Percentiles rank a stretch among this genome's conserved stretches.
Conservation (phyloP, 2,888 invertebrate species). For the Keiferia lycopersicella region DNA sequence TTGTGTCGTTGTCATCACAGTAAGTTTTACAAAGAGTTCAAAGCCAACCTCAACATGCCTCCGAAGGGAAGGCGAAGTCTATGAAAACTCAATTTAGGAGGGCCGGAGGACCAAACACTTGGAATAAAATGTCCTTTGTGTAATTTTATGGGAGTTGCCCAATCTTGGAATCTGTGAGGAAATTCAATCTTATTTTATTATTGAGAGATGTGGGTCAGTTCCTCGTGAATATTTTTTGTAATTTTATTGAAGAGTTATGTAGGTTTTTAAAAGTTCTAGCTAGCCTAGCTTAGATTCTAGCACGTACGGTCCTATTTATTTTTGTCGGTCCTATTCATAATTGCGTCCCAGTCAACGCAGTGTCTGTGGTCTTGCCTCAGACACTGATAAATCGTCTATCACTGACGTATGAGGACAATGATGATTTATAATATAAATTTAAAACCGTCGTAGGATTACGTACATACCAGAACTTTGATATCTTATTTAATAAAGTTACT, state of each 20-base stretch:
- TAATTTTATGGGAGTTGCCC: conserved; percentile 16
- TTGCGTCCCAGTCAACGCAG: no score
- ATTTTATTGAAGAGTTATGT: neutral
- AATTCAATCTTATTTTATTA: conserved; percentile 11
- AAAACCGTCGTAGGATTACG: no score
- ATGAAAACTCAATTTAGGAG: conserved; percentile 18
- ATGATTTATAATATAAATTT: neutral
- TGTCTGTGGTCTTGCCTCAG: no score
- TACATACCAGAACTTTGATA: no score
- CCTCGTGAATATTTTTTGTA: neutral
- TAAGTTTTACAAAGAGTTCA: neutral
- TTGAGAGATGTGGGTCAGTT: neutral
- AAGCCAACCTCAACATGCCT: neutral
- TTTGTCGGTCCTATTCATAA: no score
- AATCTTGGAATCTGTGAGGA: conserved; percentile 13
- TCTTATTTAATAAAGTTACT: neutral
- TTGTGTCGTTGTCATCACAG: neutral
- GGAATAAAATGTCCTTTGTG: conserved; percentile 18
- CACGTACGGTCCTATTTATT: neutral
- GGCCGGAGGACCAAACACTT: conserved; percentile 13
- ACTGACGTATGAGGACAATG: no score
- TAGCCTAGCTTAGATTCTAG: no score
- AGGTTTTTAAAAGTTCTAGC: no score
- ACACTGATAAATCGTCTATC: no score
- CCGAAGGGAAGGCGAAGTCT: conserved; percentile 12